A percentile compares a stretch with the other conserved stretches of the same genome.
Evolutionary conservation across 2,797 vertebrate genomes (phyloP).

Genomic region (Valencia hispanica): DNA sequence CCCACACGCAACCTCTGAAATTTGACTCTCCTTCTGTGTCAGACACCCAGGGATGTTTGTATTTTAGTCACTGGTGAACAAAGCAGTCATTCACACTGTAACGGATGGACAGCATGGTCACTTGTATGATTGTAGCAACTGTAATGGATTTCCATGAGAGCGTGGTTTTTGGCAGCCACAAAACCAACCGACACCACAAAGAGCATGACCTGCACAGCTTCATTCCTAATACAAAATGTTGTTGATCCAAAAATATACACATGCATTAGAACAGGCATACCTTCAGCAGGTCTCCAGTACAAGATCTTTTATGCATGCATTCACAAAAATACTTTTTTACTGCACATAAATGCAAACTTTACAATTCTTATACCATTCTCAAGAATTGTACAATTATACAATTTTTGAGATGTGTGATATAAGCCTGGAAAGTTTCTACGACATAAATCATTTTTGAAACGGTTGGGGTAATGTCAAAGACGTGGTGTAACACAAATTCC

Average conservation of each 20-base stretch:
- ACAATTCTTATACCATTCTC: too few relatives aligned
- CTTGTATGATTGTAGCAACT: constrained; percentile 20
- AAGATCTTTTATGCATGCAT: neutral
- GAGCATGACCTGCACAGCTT: neutral
- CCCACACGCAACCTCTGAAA: constrained; percentile 19
- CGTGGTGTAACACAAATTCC: neutral
- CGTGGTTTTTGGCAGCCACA: neutral
- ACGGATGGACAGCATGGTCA: constrained; percentile 21
- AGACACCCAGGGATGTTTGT: constrained; percentile 32
- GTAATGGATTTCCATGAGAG: neutral
- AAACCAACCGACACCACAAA: neutral
- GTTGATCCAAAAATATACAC: constrained; percentile 3
- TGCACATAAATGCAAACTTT: neutral
- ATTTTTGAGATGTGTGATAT: neutral
- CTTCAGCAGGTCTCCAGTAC: neutral
- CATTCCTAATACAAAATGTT: neutral
- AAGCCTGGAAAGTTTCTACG: neutral
- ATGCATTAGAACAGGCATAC: neutral
- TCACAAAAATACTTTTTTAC: neutral
- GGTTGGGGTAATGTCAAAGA: neutral
- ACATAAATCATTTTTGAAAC: neutral
- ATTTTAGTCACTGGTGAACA: constrained; percentile 40
- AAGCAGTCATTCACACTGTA: constrained; percentile 35
- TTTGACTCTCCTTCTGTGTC: neutral
- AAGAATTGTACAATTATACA: too few relatives aligned